Conservation (phyloP, 2,797 vertebrate genomes). For the Gallirallus australis region DNA sequence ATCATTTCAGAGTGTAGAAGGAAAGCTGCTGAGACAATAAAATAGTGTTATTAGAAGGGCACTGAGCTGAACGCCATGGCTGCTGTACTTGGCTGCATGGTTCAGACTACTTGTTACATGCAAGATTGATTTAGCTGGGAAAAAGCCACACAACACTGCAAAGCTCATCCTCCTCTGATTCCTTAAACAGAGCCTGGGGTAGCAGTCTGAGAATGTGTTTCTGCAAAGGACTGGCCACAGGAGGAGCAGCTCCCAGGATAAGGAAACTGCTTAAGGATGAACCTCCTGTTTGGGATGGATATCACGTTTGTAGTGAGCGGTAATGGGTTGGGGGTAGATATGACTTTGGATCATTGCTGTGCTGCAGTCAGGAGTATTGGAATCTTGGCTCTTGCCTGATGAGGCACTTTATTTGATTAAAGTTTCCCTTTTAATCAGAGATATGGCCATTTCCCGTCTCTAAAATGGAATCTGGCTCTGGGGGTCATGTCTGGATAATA, state of each 20-base stretch:
- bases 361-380: slow-evolving; percentile 72
- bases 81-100: neutral
- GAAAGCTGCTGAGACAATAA: neutral
- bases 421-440: slow-evolving; percentile 80
- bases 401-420: slow-evolving; percentile 81
- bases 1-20: neutral
- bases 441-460: slow-evolving; percentile 78
- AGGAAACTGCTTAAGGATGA: neutral
- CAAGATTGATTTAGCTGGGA: neutral
- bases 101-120: neutral
- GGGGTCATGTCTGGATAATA: slow-evolving; percentile 73
- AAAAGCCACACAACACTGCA: neutral
- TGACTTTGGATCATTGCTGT: slow-evolving; percentile 49
- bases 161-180: neutral
- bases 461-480: slow-evolving; percentile 75
- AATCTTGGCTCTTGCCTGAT: slow-evolving; percentile 76
- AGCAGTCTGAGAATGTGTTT: neutral
- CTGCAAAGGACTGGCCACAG: neutral
- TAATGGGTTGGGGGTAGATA: slow-evolving; percentile 61
- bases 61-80: neutral
- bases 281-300: slow-evolving; percentile 49
- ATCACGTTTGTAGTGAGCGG: slow-evolving; percentile 42
- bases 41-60: neutral
- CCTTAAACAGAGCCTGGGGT: neutral
- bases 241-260: neutral